Evolutionary conservation across 2,888 invertebrate genomes (phyloP).

Genomic region (Blomia tropicalis): DNA sequence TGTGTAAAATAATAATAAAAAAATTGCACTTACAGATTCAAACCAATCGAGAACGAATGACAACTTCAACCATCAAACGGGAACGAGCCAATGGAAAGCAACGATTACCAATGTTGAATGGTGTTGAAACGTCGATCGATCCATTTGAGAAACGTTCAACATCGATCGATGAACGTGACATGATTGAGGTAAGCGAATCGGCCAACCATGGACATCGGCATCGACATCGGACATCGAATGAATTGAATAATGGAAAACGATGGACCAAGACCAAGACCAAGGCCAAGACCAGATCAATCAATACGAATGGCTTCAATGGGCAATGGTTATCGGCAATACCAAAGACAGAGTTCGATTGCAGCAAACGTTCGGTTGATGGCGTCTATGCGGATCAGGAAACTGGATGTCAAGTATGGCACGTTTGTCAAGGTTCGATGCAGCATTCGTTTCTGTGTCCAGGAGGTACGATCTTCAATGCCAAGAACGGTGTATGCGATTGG

Average conservation of each 20-base stretch:
- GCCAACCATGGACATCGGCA: conserved; percentile 1
- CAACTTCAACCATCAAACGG: no score
- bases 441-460: conserved; percentile 31
- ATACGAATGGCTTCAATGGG: not conserved
- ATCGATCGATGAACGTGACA: conserved; percentile 13
- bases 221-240: conserved; percentile 17
- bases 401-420: conserved; percentile 31
- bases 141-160: no score
- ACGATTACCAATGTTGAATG: no score
- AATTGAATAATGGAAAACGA: not conserved
- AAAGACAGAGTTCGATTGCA: conserved; percentile 30
- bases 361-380: conserved; percentile 24
- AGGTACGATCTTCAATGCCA: conserved; percentile 31
- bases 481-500: conserved; percentile 30
- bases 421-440: conserved; percentile 29
- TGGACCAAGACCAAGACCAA: conserved; percentile 17
- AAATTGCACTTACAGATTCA: no score
- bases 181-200: conserved; percentile 17
- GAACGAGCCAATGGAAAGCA: no score
- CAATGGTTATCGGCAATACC: conserved; percentile 47
- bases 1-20: no score
- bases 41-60: no score
- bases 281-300: not conserved
- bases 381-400: conserved; percentile 30
- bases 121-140: no score